Percentiles rank a stretch among this genome's conserved stretches.
Evolutionary conservation across 2,113 vertebrate species (phyloP).

Genomic region (Bothrops jararaca): DNA sequence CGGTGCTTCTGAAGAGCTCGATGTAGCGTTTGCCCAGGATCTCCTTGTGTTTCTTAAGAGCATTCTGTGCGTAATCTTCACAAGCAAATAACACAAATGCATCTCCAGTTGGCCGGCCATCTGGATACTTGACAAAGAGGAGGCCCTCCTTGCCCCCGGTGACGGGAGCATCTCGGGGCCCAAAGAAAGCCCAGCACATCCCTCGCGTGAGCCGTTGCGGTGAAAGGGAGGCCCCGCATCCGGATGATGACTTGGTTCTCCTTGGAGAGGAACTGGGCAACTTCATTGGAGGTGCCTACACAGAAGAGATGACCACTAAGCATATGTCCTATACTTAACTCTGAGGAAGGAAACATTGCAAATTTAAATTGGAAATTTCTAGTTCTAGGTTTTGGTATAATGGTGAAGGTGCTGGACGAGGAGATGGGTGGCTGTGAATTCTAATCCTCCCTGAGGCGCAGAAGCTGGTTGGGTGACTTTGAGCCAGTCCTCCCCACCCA

Average conservation of each 20-base stretch:
- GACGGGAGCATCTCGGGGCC: conserved; percentile 86
- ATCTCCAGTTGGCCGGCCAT: conserved; percentile 92
- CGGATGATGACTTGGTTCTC: conserved; percentile 95
- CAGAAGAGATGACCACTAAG: background rate
- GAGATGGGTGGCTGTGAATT: background rate
- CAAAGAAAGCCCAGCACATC: conserved; percentile 89
- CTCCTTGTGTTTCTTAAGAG: conserved; percentile 94
- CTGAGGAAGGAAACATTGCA: background rate
- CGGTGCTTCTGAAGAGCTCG: conserved; percentile 94
- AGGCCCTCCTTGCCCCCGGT: conserved; percentile 88
- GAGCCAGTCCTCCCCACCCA: background rate
- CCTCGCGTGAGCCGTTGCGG: conserved; percentile 83
- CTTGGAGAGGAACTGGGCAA: conserved; percentile 92
- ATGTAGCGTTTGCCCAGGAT: conserved; percentile 96
- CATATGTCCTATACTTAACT: background rate
- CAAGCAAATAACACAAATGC: conserved; percentile 96
- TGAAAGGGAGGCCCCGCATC: conserved; percentile 93
- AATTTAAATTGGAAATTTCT: background rate
- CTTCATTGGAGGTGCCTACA: conserved; percentile 92
- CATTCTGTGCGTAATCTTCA: conserved; percentile 92
- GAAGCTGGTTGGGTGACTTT: background rate
- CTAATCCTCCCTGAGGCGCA: background rate
- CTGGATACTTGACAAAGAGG: conserved; percentile 94
- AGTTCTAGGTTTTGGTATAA: background rate
- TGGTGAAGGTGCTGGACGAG: background rate